These are phyloP conservation scores for Meriones unguiculatus DNA, from an alignment of 2,113 vertebrate genomes.

Conservation along the genomic window DNA sequence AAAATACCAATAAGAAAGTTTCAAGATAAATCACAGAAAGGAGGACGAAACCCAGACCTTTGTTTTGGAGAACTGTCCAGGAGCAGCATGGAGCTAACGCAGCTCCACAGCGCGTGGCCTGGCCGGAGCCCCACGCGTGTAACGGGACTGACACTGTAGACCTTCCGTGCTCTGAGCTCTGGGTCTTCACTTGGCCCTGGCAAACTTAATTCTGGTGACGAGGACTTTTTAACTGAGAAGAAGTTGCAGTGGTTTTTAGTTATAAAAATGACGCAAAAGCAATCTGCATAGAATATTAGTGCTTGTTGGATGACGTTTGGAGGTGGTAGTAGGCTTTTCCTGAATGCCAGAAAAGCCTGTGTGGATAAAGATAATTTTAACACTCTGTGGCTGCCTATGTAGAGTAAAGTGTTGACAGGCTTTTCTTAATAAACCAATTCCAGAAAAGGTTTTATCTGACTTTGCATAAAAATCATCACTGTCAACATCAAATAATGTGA, in stretches of 20 bases:
- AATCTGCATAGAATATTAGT: neutral
- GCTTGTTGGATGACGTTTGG: conserved; percentile 20
- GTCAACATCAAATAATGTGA: conserved; percentile 28
- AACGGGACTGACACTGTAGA: neutral
- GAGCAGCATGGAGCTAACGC: neutral
- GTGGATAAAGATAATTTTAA: conserved; percentile 11
- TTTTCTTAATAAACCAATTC: conserved; percentile 54
- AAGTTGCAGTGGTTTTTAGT: conserved; percentile 9
- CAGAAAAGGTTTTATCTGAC: conserved; percentile 52
- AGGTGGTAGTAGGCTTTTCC: neutral
- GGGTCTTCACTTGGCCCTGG: neutral
- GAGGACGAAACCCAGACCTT: neutral
- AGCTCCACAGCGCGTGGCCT: neutral
- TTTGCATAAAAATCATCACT: conserved; percentile 47
- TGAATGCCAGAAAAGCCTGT: conserved; percentile 24
- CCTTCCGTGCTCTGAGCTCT: neutral
- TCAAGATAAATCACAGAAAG: neutral
- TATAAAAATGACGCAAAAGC: neutral
- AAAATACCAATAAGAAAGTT: neutral
- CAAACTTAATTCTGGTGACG: neutral
- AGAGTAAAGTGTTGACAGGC: conserved; percentile 10
- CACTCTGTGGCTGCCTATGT: neutral
- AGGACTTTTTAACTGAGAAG: conserved; percentile 13
- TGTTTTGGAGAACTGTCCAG: neutral
- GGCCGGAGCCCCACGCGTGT: neutral